Percentiles rank a stretch among this genome's conserved stretches.
Evolutionary conservation across 1,140 invertebrate genomes (phyloP).

Genomic region (Drosophila parabipectinata): DNA sequence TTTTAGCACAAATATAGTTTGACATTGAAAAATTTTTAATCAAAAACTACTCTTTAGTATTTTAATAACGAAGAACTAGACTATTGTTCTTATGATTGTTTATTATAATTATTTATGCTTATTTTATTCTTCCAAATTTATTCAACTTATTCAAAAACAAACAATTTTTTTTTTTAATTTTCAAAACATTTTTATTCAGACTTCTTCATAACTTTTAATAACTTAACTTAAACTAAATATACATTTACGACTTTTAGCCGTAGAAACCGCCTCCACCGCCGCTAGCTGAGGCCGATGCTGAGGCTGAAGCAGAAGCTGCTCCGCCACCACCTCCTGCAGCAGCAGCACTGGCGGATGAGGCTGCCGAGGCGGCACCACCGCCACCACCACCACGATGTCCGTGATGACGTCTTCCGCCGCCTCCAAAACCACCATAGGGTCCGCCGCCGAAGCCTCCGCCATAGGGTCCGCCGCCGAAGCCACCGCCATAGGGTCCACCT

Average conservation of each 20-base stretch:
- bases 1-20: no score
- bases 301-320: slow-evolving; percentile 26
- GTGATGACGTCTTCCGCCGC: slow-evolving; percentile 10
- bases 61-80: no score
- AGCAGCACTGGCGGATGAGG: slow-evolving; percentile 5
- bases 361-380: slow-evolving; percentile 17
- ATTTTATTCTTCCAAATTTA: no score
- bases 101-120: no score
- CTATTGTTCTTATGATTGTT: no score
- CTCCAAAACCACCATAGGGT: not conserved
- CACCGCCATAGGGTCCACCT: slow-evolving; percentile 18
- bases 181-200: slow-evolving; percentile 27
- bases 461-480: slow-evolving; percentile 13
- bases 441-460: slow-evolving; percentile 28
- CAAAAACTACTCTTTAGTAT: no score
- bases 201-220: slow-evolving; percentile 35
- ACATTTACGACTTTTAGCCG: slow-evolving; percentile 4
- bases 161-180: not conserved
- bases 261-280: slow-evolving; percentile 20
- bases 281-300: slow-evolving; percentile 19
- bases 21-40: no score
- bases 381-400: slow-evolving; percentile 31
- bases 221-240: slow-evolving; percentile 24
- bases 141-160: not conserved
- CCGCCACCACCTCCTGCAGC: slow-evolving; percentile 33